phyloP scores from a whole-genome alignment of 1,140 invertebrate species.

The Vollenhovia emeryi region DNA sequence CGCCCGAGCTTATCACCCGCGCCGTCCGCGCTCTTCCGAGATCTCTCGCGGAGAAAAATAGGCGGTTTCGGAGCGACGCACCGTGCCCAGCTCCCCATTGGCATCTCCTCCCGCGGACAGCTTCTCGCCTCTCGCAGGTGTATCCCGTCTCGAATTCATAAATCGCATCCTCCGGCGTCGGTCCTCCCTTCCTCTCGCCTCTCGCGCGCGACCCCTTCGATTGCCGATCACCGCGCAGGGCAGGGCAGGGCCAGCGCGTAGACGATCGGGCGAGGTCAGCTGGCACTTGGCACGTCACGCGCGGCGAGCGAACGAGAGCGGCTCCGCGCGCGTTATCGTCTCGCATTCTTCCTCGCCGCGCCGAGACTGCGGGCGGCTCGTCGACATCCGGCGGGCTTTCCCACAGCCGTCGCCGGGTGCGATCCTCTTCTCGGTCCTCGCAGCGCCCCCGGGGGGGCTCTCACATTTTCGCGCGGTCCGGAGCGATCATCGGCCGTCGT shows the following conservation, averaged over 20 bases:
- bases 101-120: background rate
- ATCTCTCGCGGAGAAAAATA: background rate
- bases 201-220: background rate
- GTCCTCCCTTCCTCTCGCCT: too few relatives aligned
- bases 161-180: constrained; percentile 24
- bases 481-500: constrained; percentile 22
- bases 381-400: background rate
- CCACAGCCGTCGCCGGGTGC: background rate
- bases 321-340: background rate
- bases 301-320: background rate
- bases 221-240: too few relatives aligned
- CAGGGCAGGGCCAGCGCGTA: too few relatives aligned
- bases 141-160: background rate
- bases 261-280: too few relatives aligned
- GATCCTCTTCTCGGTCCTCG: background rate
- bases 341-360: background rate
- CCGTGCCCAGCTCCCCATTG: background rate
- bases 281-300: background rate
- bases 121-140: constrained; percentile 2
- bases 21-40: constrained; percentile 6
- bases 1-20: constrained; percentile 32
- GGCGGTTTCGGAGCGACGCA: constrained; percentile 11
- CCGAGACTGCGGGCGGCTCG: background rate
- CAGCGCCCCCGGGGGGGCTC: background rate
- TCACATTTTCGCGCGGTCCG: constrained; percentile 30